A percentile compares a stretch with the other conserved stretches of the same genome.
phyloP scores from a whole-genome alignment of 2,797 vertebrate species.

The Pagetopsis macropterus region DNA sequence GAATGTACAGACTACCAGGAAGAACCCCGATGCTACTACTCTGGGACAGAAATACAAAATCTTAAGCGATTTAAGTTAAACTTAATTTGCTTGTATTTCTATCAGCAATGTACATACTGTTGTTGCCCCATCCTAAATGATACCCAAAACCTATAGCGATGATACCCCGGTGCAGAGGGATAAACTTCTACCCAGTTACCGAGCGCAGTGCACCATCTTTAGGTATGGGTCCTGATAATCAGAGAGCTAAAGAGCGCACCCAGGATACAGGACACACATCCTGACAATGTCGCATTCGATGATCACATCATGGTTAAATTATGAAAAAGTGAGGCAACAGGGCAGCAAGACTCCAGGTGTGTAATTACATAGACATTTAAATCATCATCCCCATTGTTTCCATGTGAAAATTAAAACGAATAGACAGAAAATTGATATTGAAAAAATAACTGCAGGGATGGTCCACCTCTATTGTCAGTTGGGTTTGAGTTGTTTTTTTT shows the following conservation, averaged over 20 bases:
- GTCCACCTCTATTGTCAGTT: conserved; percentile 13
- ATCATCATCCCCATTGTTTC: too few relatives aligned
- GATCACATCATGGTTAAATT: conserved; percentile 9
- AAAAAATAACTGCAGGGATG: conserved; percentile 24
- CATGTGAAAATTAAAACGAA: too few relatives aligned
- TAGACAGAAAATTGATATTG: conserved; percentile 7
- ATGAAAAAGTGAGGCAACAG: conserved; percentile 28
- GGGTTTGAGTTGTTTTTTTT: neutral
- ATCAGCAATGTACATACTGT: conserved; percentile 20
- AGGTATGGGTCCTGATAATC: conserved; percentile 21
- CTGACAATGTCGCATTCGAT: conserved; percentile 21
- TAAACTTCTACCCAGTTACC: conserved; percentile 31
- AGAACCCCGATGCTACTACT: conserved; percentile 53
- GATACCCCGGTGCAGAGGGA: conserved; percentile 30
- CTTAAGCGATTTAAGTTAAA: conserved; percentile 28
- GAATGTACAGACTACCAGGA: conserved; percentile 74
- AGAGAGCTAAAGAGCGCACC: conserved; percentile 42
- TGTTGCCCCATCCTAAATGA: conserved; percentile 49
- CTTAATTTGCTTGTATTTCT: conserved; percentile 37
- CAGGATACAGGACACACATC: conserved; percentile 27
- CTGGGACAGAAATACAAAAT: conserved; percentile 43
- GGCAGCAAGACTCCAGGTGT: conserved; percentile 45
- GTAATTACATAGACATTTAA: conserved; percentile 12
- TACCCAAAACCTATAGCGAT: conserved; percentile 49
- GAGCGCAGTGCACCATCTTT: conserved; percentile 34